Conservation (phyloP, 2,797 vertebrate species). For the Silurus lanzhouensis region DNA sequence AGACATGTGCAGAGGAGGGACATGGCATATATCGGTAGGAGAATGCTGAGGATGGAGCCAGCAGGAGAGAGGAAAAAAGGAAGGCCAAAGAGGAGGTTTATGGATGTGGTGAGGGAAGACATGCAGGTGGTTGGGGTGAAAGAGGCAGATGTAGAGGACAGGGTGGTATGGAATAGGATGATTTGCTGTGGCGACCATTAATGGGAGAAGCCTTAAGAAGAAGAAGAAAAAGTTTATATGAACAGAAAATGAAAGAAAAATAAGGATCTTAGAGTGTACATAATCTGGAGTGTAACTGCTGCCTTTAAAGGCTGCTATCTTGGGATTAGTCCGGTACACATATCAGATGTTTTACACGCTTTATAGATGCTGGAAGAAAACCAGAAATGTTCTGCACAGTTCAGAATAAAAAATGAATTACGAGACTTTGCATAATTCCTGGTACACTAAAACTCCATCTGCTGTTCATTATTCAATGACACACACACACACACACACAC, state of each 20-base stretch:
- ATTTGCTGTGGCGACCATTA: no score
- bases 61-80: no score
- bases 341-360: not conserved
- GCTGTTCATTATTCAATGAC: conserved; percentile 4
- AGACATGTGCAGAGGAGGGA: no score
- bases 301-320: not conserved
- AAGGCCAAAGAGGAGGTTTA: no score
- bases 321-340: not conserved
- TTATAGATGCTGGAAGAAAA: conserved; percentile 16
- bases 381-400: not conserved
- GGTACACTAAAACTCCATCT: conserved; percentile 22
- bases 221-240: not conserved
- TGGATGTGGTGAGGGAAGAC: no score
- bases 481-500: not conserved
- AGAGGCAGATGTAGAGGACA: no score
- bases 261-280: not conserved
- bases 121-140: no score
- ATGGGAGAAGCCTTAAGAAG: no score
- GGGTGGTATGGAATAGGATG: no score
- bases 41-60: no score
- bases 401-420: conserved; percentile 7
- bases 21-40: no score
- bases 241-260: not conserved
- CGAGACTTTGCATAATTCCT: conserved; percentile 22
- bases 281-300: not conserved